Evolutionary conservation across 2,888 invertebrate genomes (phyloP), one percentile per base, ranked within the genome.

Genomic region (Melieria omissa): DNA sequence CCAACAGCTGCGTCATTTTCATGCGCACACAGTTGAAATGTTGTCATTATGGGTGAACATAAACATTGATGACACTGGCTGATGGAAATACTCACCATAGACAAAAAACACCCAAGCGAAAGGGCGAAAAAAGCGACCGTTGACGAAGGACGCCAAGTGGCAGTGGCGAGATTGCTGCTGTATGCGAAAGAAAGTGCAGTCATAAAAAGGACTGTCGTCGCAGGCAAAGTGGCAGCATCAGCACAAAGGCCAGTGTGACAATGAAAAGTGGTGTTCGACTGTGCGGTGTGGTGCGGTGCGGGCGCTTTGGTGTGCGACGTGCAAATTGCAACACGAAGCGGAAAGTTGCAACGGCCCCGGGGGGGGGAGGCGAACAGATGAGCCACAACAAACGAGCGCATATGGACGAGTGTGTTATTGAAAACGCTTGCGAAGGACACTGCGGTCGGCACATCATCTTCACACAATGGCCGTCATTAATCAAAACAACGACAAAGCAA

Each of bases 21-120:
- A 49, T 49, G 29, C 29, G 29, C 29, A 29, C 3, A 29, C 29
- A 29, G 29, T 29, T 29, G 29, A 29, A 29, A 29, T 29, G 60
- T 65, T 45, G 65, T 65, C 55, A 66, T 71, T 71, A 45, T 55
- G 65, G 29, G 12, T 49, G 57, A 44, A 61, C 71, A 60, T 72
- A 72, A 68, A 68, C 69, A 54, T 65, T 69, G 65, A 72, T 64
- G 72, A 64, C 52, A 64, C 54, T 63, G 62, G 46, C 44, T 55
- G 70, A 57, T 64, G 57, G 57, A 45, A 63, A 64, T n/a, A 57
- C 16, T 49, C 10, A 10, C 10, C 2, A 49, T 12, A 49, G 45
- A 54, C 45, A 45, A 46, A 45, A 9, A 16, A 54, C n/a, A 9
- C 8, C 44, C 5, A 68, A 61, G 46, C 16, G 14, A 49, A 60